Percentiles rank a stretch among this genome's conserved stretches.
phyloP scores from a whole-genome alignment of 1,140 invertebrate species.

The Drosophila subobscura region DNA sequence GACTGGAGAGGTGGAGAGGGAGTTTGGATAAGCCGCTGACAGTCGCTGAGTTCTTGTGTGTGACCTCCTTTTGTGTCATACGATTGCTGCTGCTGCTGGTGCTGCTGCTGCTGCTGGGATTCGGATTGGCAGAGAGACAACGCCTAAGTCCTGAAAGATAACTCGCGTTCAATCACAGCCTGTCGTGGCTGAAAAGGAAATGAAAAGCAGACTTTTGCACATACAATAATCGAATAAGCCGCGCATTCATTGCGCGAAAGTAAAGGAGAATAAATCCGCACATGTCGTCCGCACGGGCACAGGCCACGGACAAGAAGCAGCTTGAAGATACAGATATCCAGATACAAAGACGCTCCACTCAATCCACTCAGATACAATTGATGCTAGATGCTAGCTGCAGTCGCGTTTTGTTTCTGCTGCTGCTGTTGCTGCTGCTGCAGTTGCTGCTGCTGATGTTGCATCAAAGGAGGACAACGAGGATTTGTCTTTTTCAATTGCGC shows the following conservation, averaged over 20 bases:
- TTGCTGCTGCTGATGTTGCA: slow-evolving; percentile 50
- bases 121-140: slow-evolving; percentile 60
- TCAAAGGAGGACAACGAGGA: slow-evolving; percentile 45
- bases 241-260: slow-evolving; percentile 67
- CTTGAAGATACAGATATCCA: slow-evolving; percentile 35
- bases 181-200: slow-evolving; percentile 60
- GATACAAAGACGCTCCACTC: slow-evolving; percentile 42
- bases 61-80: slow-evolving; percentile 32
- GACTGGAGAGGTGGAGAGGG: slow-evolving; percentile 33
- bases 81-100: slow-evolving; percentile 40
- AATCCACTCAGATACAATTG: slow-evolving; percentile 40
- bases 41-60: slow-evolving; percentile 49
- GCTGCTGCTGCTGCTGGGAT: background rate
- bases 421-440: slow-evolving; percentile 25
- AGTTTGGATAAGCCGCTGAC: slow-evolving; percentile 59
- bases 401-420: slow-evolving; percentile 32
- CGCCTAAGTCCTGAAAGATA: slow-evolving; percentile 74
- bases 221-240: slow-evolving; percentile 78
- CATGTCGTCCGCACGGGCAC: slow-evolving; percentile 53
- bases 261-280: slow-evolving; percentile 76
- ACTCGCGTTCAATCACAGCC: slow-evolving; percentile 71
- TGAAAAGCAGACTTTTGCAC: slow-evolving; percentile 57
- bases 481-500: slow-evolving; percentile 52
- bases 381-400: slow-evolving; percentile 37
- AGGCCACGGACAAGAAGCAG: slow-evolving; percentile 26